Evolutionary conservation across 2,113 vertebrate species (phyloP).

Genomic region (pig (Sus scrofa)): DNA sequence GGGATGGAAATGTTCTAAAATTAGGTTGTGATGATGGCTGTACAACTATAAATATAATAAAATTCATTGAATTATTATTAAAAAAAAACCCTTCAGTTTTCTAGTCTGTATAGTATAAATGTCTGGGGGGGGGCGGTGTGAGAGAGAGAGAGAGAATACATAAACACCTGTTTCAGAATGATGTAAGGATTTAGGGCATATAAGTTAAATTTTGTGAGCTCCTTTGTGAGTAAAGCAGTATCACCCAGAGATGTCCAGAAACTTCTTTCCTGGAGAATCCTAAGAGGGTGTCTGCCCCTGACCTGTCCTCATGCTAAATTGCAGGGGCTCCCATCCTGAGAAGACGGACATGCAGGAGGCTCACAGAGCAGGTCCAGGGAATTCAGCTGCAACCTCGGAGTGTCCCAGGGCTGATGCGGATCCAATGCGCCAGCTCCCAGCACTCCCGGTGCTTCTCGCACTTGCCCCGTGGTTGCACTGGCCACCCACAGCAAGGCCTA

Average conservation of each 20-base stretch:
- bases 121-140: neutral
- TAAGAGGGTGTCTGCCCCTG: neutral
- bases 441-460: neutral
- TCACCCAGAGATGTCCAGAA: neutral
- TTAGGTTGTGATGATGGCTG: too few species aligned
- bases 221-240: neutral
- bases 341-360: neutral
- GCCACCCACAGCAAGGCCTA: slow-evolving; percentile 78
- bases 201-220: neutral
- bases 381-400: neutral
- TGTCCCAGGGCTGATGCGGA: neutral
- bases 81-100: neutral
- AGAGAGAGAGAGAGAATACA: neutral
- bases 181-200: neutral
- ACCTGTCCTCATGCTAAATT: neutral
- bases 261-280: neutral
- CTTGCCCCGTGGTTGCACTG: slow-evolving; percentile 47
- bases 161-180: neutral
- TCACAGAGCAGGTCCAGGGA: neutral
- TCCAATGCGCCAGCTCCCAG: neutral
- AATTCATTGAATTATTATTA: too few species aligned
- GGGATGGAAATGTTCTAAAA: too few species aligned
- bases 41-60: too few species aligned
- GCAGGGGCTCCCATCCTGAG: neutral
- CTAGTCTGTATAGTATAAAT: neutral